Evolutionary conservation across 2,888 invertebrate genomes (phyloP).

Genomic region (Ctena decussata): DNA sequence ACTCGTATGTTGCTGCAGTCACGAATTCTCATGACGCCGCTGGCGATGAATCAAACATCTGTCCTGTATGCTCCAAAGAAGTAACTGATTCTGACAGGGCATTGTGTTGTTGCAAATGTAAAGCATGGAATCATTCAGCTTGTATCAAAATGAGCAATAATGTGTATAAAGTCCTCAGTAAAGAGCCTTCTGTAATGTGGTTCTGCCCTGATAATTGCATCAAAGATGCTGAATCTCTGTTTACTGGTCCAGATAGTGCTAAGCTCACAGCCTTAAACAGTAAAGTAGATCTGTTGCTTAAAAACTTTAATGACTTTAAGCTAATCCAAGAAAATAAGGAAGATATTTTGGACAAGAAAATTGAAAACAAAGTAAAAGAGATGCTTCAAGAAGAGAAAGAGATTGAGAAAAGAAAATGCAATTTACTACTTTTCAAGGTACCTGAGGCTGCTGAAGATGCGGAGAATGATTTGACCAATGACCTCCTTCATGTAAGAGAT

Average conservation of each 20-base stretch:
- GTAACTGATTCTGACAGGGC: neutral
- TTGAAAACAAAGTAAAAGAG: no score
- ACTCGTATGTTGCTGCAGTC: neutral
- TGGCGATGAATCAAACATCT: neutral
- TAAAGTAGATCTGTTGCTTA: neutral
- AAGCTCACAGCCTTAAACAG: neutral
- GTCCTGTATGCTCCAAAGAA: neutral
- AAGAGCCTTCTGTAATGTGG: neutral
- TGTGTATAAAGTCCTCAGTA: neutral
- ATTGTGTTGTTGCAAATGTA: neutral
- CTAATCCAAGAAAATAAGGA: neutral
- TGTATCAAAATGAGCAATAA: neutral
- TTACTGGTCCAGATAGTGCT: neutral
- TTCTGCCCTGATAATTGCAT: neutral
- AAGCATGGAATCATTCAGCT: neutral
- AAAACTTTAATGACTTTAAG: neutral
- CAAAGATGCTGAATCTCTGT: neutral
- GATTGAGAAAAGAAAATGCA: neutral
- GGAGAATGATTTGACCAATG: neutral
- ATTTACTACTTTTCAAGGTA: neutral
- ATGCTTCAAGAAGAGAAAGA: neutral
- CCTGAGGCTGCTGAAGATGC: neutral
- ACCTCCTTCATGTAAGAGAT: no score
- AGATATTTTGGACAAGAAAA: neutral
- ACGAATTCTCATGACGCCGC: neutral